Evolutionary conservation across 2,888 invertebrate genomes (phyloP).

Genomic region (Epinotia bilunana): DNA sequence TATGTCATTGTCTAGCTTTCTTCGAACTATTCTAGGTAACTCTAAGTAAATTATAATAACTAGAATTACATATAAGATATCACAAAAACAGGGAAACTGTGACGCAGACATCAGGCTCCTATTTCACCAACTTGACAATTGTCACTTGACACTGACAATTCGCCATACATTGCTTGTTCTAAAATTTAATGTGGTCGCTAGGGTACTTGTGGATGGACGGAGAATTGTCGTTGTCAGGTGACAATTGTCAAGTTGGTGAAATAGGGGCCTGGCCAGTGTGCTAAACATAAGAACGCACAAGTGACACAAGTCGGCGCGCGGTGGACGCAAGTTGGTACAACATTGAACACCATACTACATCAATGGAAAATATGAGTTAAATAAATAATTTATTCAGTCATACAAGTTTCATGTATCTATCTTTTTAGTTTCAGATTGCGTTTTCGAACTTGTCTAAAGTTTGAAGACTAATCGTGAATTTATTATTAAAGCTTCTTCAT

Average conservation of each 20-base stretch:
- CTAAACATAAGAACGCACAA: constrained; percentile 23
- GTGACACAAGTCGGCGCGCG: constrained; percentile 1
- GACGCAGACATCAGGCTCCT: constrained; percentile 37
- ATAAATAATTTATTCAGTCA: constrained; percentile 48
- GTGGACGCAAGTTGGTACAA: constrained; percentile 3
- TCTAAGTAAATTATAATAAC: constrained; percentile 43
- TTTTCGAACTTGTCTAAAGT: constrained; percentile 53
- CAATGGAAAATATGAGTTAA: constrained; percentile 37
- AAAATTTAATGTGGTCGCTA: too few species aligned
- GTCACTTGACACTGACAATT: too few species aligned
- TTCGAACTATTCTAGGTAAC: constrained; percentile 20
- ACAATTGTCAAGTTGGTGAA: too few species aligned
- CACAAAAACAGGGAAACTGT: constrained; percentile 54
- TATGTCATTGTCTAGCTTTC: constrained; percentile 43
- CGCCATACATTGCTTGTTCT: too few species aligned
- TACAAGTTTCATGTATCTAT: constrained; percentile 36
- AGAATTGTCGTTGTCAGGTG: too few species aligned
- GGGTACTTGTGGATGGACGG: too few species aligned
- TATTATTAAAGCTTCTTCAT: constrained; percentile 75
- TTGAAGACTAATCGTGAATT: constrained; percentile 65
- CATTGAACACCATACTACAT: constrained; percentile 29
- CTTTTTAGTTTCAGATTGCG: constrained; percentile 30
- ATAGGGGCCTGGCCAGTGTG: too few species aligned
- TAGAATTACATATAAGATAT: constrained; percentile 55
- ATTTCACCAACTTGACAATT: too few species aligned